Base-by-base conservation (phyloP, 1,140 invertebrate species). In the Aphelinus atriplicis region DNA sequence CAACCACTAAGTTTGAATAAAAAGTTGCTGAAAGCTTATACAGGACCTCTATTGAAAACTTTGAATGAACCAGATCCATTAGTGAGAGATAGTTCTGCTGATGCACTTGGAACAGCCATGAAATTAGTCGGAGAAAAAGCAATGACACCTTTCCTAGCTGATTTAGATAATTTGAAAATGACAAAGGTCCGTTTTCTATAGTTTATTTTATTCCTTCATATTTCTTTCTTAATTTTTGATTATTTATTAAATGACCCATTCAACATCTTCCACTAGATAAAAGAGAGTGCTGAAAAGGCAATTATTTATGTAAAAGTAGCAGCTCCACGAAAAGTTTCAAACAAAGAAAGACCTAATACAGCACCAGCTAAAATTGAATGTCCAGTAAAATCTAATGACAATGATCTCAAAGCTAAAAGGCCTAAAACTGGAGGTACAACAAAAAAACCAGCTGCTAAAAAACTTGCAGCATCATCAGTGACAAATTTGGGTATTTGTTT, bases 91-190 rank as follows among this genome's bases (percentile, higher is more conserved):
- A 92, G 92, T 77, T 92, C 95, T 2, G 94, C 95, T 3, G 94
- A 97, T 85, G 97, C 97, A 1, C 85, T 99, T 6, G 98, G 97
- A n/a, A 97, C 96, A 0, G 92, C 96, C 2, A 94, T 97, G 89
- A 99, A 98, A 88, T 90, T 98, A 2, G 93, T 98, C 7, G 95
- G 97, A 42, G 98, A 99, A 82, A 98, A 97, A 87, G 90, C 92
- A 10, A 93, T 99, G 63, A 90, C 90, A 57, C 93, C 96, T 0
- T 95, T 98, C 81, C 89, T 99, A 26, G 90, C 91, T 3, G 97
- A 98, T 84, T 86, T 99, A 2, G 97, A 96, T 84, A 92, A 93
- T 57, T 85, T 98, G 3, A 99, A 99, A 88, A 94, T 98, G 91
- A 90, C 92, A 45, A 99, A 99, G 89, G 92, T 93, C 83, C 73